Conservation (phyloP, 2,888 invertebrate species). For the Melieria omissa region DNA sequence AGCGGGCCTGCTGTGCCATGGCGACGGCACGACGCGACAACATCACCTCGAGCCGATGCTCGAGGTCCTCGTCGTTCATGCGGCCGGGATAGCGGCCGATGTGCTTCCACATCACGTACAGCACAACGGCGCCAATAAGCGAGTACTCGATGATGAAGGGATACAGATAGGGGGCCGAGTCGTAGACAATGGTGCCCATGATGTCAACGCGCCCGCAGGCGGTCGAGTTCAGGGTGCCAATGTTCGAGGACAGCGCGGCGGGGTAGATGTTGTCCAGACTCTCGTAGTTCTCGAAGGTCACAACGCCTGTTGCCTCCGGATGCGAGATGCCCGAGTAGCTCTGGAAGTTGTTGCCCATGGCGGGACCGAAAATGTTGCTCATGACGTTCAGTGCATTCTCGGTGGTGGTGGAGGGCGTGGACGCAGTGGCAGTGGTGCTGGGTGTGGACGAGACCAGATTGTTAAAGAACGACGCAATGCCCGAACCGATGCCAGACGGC, state of each 20-base stretch:
- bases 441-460: conserved; percentile 57
- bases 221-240: conserved; percentile 68
- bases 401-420: conserved; percentile 52
- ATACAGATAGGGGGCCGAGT: conserved; percentile 93
- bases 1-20: conserved; percentile 84
- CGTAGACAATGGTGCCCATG: conserved; percentile 92
- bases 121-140: conserved; percentile 92
- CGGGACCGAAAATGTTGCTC: conserved; percentile 63
- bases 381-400: conserved; percentile 60
- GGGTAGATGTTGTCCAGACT: conserved; percentile 72
- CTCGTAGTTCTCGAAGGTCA: conserved; percentile 67
- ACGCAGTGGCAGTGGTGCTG: conserved; percentile 44
- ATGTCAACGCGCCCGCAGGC: conserved; percentile 86
- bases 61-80: conserved; percentile 83
- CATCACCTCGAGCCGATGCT: conserved; percentile 89
- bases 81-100: conserved; percentile 88
- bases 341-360: conserved; percentile 65
- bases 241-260: conserved; percentile 69
- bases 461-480: conserved; percentile 57
- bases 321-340: conserved; percentile 64
- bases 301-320: conserved; percentile 57
- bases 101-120: conserved; percentile 97
- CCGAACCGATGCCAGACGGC: conserved; percentile 44
- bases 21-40: conserved; percentile 87
- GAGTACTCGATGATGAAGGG: conserved; percentile 97